Base-by-base conservation (phyloP, 2,113 vertebrate species). In the Rutilus rutilus region DNA sequence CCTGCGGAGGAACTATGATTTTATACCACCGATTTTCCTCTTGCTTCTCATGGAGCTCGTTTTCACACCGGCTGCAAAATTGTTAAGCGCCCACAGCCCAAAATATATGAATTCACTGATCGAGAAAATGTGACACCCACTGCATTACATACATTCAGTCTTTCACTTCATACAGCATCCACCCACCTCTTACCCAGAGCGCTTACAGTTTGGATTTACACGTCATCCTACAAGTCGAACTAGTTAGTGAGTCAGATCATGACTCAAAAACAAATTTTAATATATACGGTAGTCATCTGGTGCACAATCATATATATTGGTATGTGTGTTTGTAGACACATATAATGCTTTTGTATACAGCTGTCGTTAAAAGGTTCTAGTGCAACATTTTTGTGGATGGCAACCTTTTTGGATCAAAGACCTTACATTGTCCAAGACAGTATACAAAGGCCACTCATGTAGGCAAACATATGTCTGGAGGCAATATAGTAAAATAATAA, bases 1-100 rank as follows among this genome's bases (percentile, higher is more conserved):
- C 78, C 57, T 79, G 36, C n/a, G 64, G 47, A 54, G 4, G 75
- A 54, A 54, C 50, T 33, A 54, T 52, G 75, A 77, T 77, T 33
- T 77, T 33, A 33, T 54, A 33, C 25, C 25, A 77, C 75, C 2
- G 15, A 77, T 54, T 77, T 77, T 54, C 25, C 47, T 77, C 75
- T 54, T 54, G 25, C 50, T 54, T 19, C 47, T 77, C 75, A 54
- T 9, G 0, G 47, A 27, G 42, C 45, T 54, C 25, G 19, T 77
- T 33, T 7, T 77, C 47, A 6, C 17, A 54, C 50, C 7, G 6
- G 4, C 74, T 77, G 27, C 27, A 76, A 30, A 52, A 47, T 21
- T 25, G 74, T 50, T 52, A 52, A 79, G 45, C 25, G 15, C 62
- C 9, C 62, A 82, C 60, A 50, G 25, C 15, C 60, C 8, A 65